Evolutionary conservation across 2,888 invertebrate species (phyloP), one percentile per base, ranked within the genome.

Genomic region (Digitonthophagus gazella): DNA sequence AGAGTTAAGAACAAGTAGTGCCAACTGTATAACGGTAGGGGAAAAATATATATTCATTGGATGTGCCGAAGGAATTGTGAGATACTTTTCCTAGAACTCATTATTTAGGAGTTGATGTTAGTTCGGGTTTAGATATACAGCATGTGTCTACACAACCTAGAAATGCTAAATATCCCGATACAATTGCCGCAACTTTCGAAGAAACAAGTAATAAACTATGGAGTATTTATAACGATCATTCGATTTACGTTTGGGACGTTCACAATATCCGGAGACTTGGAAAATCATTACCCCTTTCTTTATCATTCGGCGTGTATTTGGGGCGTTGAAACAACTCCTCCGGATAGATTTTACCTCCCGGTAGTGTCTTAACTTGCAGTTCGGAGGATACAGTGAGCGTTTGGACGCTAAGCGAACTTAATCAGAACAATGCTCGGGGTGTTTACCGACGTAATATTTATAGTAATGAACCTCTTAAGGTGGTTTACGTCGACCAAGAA

Each of bases 221-320:
- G 1, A 94, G 94, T 81, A 92, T 98, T 5, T 98, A 98, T 85
- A 97, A 96, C 83, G 98, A 98, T 84, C 97, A 97, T 81, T 97
- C 96, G 75, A 84, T 98, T 28, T 98, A 98, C 81, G 91, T 97
- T 72, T 98, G 98, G 97, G 97, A 98, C 81, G 91, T 98, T 1
- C 86, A 92, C 76, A 96, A 98, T 82, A 92, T 97, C 66, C 92
- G 92, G 78, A 88, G 94, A 83, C 94, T 97, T 66, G 97, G 97
- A 74, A 97, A 98, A 82, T 93, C 94, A 6, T 93, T n/a, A 95
- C 83, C 97, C 97, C 15, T 97, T 95, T 78, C 86, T 98, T 18
- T 98, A 93, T 84, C 98, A 99, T 85, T 96, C 97, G 67, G 96
- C 97, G 8, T 96, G 97, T 83, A 96, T 98, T 75, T 98, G 98